Conservation (phyloP, 2,797 vertebrate species). For the Chromobotia macracanthus region DNA sequence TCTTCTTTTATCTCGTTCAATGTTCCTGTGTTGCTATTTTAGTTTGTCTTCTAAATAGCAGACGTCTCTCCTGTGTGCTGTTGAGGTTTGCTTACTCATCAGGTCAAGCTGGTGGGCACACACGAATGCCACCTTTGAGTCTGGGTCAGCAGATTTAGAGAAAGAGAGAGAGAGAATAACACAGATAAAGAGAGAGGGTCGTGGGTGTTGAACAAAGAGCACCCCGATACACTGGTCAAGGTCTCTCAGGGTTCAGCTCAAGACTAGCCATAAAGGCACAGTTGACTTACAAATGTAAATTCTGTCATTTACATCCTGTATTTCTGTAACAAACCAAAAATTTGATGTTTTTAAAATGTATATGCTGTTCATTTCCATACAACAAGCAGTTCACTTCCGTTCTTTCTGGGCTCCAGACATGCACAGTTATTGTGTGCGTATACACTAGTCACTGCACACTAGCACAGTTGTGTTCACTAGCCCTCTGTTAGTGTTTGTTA, state of each 20-base stretch:
- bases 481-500: not conserved
- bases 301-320: no score
- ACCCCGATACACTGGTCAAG: not conserved
- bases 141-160: constrained; percentile 37
- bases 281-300: not conserved
- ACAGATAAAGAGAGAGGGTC: not conserved
- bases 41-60: constrained; percentile 22
- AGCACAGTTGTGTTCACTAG: no score
- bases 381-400: no score
- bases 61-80: not conserved
- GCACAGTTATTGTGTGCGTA: no score
- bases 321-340: no score
- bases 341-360: no score
- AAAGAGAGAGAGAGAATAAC: not conserved
- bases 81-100: constrained; percentile 56
- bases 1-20: constrained; percentile 7
- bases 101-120: constrained; percentile 36
- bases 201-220: not conserved
- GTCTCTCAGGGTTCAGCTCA: not conserved
- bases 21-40: constrained; percentile 8
- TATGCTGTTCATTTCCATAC: no score
- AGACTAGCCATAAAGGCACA: not conserved
- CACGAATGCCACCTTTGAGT: constrained; percentile 46
- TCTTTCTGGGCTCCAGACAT: no score
- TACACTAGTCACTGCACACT: no score